These are phyloP conservation scores for Platalea minor DNA, from an alignment of 2,797 vertebrate species.

Conservation along the genomic window DNA sequence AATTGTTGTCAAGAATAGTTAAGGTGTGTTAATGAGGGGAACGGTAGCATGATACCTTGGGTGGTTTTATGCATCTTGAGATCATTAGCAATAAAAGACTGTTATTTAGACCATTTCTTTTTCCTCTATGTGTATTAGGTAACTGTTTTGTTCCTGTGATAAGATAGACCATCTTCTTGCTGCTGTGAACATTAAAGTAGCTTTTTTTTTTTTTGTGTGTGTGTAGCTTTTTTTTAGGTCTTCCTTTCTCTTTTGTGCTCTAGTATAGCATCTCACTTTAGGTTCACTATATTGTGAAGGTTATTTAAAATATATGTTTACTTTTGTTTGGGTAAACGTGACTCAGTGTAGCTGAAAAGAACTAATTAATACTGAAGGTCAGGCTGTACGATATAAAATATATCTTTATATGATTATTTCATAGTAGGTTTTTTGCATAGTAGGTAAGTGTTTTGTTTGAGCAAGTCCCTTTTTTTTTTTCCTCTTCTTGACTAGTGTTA, in stretches of 20 bases:
- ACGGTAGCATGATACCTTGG: neutral
- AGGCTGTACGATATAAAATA: neutral
- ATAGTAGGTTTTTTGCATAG: neutral
- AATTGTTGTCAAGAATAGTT: neutral
- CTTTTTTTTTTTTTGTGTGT: neutral
- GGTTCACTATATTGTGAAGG: neutral
- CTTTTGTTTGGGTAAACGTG: neutral
- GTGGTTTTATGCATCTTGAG: neutral
- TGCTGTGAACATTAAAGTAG: neutral
- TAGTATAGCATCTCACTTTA: neutral
- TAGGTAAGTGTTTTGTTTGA: neutral
- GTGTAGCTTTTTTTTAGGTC: neutral
- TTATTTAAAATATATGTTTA: neutral
- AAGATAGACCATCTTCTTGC: neutral
- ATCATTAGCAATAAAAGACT: neutral
- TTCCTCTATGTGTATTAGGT: neutral
- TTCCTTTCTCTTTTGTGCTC: neutral
- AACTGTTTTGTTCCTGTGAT: neutral
- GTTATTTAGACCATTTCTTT: neutral
- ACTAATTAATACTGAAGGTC: neutral
- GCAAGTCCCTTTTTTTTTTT: neutral
- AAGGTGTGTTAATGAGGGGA: neutral
- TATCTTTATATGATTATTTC: neutral
- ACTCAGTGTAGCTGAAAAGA: neutral
- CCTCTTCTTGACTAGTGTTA: neutral